Evolutionary conservation across 2,797 vertebrate species (phyloP), one percentile per base, ranked within the genome.

Genomic region (Danio choprae): DNA sequence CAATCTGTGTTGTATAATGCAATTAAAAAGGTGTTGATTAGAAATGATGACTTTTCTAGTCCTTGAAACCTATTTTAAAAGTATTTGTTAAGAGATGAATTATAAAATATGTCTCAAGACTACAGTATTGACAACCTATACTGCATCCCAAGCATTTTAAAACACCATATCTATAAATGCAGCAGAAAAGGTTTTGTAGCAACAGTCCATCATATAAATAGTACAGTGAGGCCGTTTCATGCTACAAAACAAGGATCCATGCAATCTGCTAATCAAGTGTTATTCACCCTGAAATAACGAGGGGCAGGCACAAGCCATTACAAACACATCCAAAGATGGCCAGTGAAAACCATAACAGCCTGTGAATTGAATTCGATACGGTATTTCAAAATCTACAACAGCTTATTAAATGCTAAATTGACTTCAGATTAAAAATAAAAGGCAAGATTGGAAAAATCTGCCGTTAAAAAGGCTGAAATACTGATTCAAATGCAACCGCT

Each of bases 301-400:
- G 44, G 22, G 41, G 41, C 56, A 48, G 20, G 6, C n/a, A 15
- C n/a, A 64, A 53, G 18, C 36, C n/a, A 76, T 50, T 43, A 64
- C 46, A 76, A 64, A 53, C 36, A 51, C 60, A 55, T 51, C 16
- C 36, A 15, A 22, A 11, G 2, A n/a, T 51, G 29, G 44, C 29
- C 59, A 75, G 5, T 51, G 4, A 75, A 75, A 41, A 41, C 62
- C 58, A 63, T 40, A 63, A 74, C 43, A 74, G 72, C 29, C 50
- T 74, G 40, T 59, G 40, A 58, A 58, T 20, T 62, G 16, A 40
- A 74, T 74, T 63, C 11, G 44, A 46, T 20, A 51, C 1, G 11
- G n/a, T 22, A 41, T 62, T 63, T 74, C 44, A 15, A 36, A 63
- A 40, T 74, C 58, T 62, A 50, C 58, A 48, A 75, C 44, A 51